phyloP scores from a whole-genome alignment of 2,797 vertebrate species.

The Ataeniobius toweri region DNA sequence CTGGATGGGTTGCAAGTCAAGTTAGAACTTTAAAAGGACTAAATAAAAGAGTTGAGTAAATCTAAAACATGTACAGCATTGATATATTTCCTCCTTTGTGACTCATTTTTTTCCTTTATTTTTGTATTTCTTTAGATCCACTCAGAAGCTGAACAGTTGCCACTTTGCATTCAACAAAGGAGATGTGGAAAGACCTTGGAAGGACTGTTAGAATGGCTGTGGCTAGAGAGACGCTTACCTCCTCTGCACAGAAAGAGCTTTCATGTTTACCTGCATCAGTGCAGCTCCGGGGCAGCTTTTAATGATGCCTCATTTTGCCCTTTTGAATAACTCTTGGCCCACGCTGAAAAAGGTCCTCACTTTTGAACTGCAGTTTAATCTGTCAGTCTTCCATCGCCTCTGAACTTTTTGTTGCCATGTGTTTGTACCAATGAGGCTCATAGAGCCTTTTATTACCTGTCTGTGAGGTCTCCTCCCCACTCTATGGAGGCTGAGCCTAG shows the following conservation, averaged over 20 bases:
- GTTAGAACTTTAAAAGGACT: too few species aligned
- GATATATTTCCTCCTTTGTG: slow-evolving; percentile 22
- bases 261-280: slow-evolving; percentile 68
- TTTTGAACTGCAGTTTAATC: slow-evolving; percentile 61
- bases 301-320: slow-evolving; percentile 74
- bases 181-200: slow-evolving; percentile 54
- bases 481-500: slow-evolving; percentile 86
- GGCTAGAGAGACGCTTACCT: slow-evolving; percentile 53
- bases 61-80: slow-evolving; percentile 1
- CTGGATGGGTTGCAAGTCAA: not conserved
- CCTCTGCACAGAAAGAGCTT: slow-evolving; percentile 55
- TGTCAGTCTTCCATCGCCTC: slow-evolving; percentile 63
- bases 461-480: slow-evolving; percentile 80
- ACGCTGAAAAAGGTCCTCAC: slow-evolving; percentile 61
- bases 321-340: slow-evolving; percentile 73
- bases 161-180: slow-evolving; percentile 29
- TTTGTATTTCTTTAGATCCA: slow-evolving; percentile 61
- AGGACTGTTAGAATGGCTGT: slow-evolving; percentile 64
- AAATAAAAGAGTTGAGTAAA: not conserved
- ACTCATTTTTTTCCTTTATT: slow-evolving; percentile 31
- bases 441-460: slow-evolving; percentile 71
- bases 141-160: slow-evolving; percentile 40
- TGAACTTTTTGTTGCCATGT: slow-evolving; percentile 74
- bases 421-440: slow-evolving; percentile 80
- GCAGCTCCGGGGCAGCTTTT: slow-evolving; percentile 69